phyloP scores from a whole-genome alignment of 2,797 vertebrate genomes.

The Euthynnus affinis region DNA sequence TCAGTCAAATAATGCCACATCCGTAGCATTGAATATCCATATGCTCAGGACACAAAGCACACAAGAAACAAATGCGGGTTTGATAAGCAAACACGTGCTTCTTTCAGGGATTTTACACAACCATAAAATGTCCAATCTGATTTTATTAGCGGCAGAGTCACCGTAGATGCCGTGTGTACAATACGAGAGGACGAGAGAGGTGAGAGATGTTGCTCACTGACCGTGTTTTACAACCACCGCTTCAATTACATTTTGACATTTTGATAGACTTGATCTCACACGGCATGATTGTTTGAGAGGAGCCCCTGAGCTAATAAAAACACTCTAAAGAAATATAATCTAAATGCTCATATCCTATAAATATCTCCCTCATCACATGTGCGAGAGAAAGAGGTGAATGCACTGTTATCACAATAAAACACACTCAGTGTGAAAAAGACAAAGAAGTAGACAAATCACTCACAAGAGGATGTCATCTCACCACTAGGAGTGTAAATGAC shows the following conservation, averaged over 20 bases:
- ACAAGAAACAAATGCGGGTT: conserved; percentile 16
- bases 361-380: neutral
- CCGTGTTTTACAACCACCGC: conserved; percentile 62
- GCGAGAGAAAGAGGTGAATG: conserved; percentile 9
- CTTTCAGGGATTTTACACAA: conserved; percentile 57
- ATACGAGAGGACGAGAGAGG: conserved; percentile 4
- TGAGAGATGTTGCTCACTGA: conserved; percentile 31
- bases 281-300: conserved; percentile 39
- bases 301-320: conserved; percentile 8
- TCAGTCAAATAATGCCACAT: conserved; percentile 45
- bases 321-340: conserved; percentile 10
- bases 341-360: conserved; percentile 6
- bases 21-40: conserved; percentile 42
- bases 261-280: conserved; percentile 61
- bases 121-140: conserved; percentile 50
- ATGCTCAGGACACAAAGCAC: conserved; percentile 37
- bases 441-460: neutral
- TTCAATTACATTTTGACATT: conserved; percentile 55
- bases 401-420: conserved; percentile 16
- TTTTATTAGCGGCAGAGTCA: conserved; percentile 47
- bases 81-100: conserved; percentile 30
- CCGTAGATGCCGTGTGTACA: conserved; percentile 19
- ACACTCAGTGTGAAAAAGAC: conserved; percentile 1
- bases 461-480: neutral
- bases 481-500: too few species aligned